Percentiles rank a stretch among this genome's conserved stretches.
These are phyloP conservation scores for Ceriagrion tenellum DNA, from an alignment of 2,888 invertebrate genomes.

Conservation along the genomic window DNA sequence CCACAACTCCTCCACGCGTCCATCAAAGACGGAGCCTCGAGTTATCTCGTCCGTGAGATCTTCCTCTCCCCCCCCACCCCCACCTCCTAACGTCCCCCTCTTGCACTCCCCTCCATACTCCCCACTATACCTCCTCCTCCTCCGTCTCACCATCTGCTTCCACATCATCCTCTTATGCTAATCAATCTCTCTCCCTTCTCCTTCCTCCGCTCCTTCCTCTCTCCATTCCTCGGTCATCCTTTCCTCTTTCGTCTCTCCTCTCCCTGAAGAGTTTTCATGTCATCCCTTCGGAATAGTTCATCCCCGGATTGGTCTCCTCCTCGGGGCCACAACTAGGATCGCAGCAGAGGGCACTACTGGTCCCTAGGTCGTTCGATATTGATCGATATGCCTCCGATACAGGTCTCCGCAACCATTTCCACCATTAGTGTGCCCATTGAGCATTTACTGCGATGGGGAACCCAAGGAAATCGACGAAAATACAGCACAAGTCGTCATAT, in stretches of 20 bases:
- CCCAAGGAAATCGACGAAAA: too few species aligned
- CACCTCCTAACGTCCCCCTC: neutral
- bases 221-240: neutral
- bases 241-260: neutral
- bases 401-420: too few species aligned
- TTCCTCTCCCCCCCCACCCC: neutral
- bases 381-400: too few species aligned
- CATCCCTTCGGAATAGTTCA: neutral
- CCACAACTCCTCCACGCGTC: slow-evolving; percentile 33
- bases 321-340: too few species aligned
- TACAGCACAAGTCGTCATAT: too few species aligned
- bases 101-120: neutral
- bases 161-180: slow-evolving; percentile 66
- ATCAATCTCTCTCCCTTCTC: neutral
- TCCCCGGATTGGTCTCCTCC: too few species aligned
- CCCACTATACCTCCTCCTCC: neutral
- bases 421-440: too few species aligned
- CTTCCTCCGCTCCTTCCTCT: neutral
- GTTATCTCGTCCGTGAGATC: slow-evolving; percentile 3
- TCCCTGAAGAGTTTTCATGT: neutral
- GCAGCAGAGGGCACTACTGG: too few species aligned
- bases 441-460: too few species aligned
- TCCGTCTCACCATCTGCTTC: slow-evolving; percentile 59
- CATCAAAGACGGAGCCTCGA: slow-evolving; percentile 16
- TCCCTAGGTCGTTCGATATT: too few species aligned